A percentile compares a stretch with the other conserved stretches of the same genome.
Conservation (phyloP, 1,140 invertebrate species). For the Reticulitermes speratus region DNA sequence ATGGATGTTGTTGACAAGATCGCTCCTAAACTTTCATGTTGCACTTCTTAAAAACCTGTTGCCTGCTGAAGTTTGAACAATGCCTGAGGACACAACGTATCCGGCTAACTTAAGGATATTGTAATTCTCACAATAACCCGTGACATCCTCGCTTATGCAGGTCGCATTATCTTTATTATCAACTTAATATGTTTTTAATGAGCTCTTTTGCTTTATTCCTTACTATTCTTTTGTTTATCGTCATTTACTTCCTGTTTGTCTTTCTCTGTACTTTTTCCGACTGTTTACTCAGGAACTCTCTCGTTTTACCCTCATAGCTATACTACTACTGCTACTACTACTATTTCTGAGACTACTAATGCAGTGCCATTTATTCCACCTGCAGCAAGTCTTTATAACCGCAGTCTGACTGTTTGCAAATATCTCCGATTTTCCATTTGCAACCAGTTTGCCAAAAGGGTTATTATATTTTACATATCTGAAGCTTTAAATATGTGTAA, state of each 20-base stretch:
- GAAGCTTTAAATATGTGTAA: too few species aligned
- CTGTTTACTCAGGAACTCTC: background rate
- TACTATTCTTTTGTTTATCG: background rate
- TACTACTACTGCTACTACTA: too few species aligned
- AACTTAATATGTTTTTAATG: conserved; percentile 17
- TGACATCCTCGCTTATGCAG: background rate
- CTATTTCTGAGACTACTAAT: too few species aligned
- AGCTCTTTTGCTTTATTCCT: conserved; percentile 8
- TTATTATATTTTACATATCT: too few species aligned
- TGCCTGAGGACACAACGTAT: background rate
- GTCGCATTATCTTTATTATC: background rate
- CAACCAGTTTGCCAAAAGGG: too few species aligned
- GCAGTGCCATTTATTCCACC: too few species aligned
- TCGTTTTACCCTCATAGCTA: too few species aligned
- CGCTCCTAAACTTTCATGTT: background rate
- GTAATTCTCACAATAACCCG: background rate
- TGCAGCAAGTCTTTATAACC: too few species aligned
- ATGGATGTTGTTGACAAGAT: conserved; percentile 18
- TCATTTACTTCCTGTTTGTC: background rate
- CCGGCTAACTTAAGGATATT: background rate
- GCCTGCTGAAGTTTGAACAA: conserved; percentile 4
- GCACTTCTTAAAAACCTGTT: conserved; percentile 16
- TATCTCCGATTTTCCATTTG: too few species aligned
- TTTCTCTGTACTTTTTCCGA: background rate
- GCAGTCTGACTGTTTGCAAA: too few species aligned